These are phyloP conservation scores for Corvus hawaiiensis DNA, from an alignment of 2,113 vertebrate species.

Conservation along the genomic window DNA sequence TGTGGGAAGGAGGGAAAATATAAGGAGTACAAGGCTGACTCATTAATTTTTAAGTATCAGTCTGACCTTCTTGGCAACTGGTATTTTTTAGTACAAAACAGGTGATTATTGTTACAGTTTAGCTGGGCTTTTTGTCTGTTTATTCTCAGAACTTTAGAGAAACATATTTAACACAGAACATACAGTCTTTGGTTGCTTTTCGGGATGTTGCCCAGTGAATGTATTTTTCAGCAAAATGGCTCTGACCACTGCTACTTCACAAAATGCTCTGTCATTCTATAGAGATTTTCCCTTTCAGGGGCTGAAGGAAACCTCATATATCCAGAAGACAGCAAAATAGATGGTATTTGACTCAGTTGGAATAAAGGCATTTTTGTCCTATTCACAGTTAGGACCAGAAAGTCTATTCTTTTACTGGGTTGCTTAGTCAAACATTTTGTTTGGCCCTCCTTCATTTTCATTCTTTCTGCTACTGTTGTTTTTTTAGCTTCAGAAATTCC, in stretches of 20 bases:
- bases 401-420: background rate
- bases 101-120: background rate
- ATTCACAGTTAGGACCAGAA: background rate
- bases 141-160: background rate
- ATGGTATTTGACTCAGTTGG: background rate
- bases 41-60: background rate
- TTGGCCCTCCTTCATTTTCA: background rate
- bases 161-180: background rate
- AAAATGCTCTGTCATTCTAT: background rate
- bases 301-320: background rate
- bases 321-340: background rate
- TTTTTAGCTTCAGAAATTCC: background rate
- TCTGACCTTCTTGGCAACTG: background rate
- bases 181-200: background rate
- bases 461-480: background rate
- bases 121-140: background rate
- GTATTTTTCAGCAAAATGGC: background rate
- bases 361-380: background rate
- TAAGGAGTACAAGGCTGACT: background rate
- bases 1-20: background rate
- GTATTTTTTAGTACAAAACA: background rate
- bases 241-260: background rate
- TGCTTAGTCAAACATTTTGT: background rate
- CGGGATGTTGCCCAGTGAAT: background rate
- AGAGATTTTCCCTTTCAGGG: background rate